A percentile compares a stretch with the other conserved stretches of the same genome.
phyloP scores from a whole-genome alignment of 2,888 invertebrate species.

The Craniophora ligustri region DNA sequence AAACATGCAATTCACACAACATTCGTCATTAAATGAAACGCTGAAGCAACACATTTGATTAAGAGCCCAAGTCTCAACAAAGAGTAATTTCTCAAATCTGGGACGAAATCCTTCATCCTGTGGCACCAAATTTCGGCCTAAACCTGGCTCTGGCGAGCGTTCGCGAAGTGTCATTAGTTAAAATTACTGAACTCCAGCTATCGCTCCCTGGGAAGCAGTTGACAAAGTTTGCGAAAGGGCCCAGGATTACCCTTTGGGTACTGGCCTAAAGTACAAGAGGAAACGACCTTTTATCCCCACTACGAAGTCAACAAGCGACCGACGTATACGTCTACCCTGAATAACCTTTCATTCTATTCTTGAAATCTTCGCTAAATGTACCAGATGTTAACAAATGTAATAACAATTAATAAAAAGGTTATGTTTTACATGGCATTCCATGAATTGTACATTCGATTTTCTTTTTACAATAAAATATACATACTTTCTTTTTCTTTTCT shows the following conservation, averaged over 20 bases:
- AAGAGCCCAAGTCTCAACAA: constrained; percentile 38
- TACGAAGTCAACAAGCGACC: background rate
- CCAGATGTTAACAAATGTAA: too few species aligned
- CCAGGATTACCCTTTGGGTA: constrained; percentile 62
- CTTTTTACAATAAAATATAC: too few species aligned
- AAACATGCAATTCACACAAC: constrained; percentile 37
- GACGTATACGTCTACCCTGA: background rate
- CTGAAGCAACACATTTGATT: constrained; percentile 36
- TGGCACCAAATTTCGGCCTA: constrained; percentile 53
- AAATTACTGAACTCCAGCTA: constrained; percentile 82
- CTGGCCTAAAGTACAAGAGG: constrained; percentile 33
- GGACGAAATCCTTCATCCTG: constrained; percentile 58
- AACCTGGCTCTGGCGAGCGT: constrained; percentile 57
- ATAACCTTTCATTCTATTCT: too few species aligned
- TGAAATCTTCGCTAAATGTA: too few species aligned
- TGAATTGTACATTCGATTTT: too few species aligned
- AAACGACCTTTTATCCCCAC: constrained; percentile 12
- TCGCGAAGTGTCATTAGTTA: constrained; percentile 82
- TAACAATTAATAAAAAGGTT: too few species aligned
- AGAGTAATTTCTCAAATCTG: constrained; percentile 63
- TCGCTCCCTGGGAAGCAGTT: constrained; percentile 83
- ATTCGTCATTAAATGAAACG: constrained; percentile 36
- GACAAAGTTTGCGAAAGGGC: constrained; percentile 78
- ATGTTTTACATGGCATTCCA: too few species aligned
- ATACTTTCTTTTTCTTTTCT: too few species aligned